These are phyloP conservation scores for Parascotia fuliginaria DNA, from an alignment of 2,888 invertebrate species.

Conservation along the genomic window DNA sequence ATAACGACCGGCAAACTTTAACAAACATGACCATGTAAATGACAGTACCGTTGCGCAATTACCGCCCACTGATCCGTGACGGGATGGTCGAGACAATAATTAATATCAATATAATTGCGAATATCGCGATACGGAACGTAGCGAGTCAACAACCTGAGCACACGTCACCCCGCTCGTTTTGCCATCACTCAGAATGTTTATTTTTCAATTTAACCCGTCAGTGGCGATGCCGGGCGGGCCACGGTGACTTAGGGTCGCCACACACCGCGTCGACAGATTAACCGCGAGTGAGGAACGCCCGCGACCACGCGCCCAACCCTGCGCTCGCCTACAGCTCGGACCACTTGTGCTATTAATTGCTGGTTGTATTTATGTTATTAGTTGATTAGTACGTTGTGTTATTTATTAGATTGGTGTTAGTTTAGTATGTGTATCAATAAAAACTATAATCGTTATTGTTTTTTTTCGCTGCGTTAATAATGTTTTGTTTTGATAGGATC, in stretches of 20 bases:
- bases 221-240: slow-evolving; percentile 57
- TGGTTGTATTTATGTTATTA: slow-evolving; percentile 42
- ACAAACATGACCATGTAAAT: slow-evolving; percentile 11
- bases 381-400: slow-evolving; percentile 44
- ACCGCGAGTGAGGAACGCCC: slow-evolving; percentile 39
- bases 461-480: slow-evolving; percentile 21
- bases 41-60: slow-evolving; percentile 33
- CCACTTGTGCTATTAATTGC: slow-evolving; percentile 38
- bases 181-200: slow-evolving; percentile 81
- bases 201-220: slow-evolving; percentile 83
- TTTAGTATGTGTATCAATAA: slow-evolving; percentile 36
- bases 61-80: slow-evolving; percentile 10
- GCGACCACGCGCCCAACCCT: slow-evolving; percentile 25
- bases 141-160: slow-evolving; percentile 69
- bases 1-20: background rate
- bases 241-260: slow-evolving; percentile 81
- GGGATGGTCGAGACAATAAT: slow-evolving; percentile 20
- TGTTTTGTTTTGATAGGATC: slow-evolving; percentile 26
- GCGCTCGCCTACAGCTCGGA: background rate
- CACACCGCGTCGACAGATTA: slow-evolving; percentile 82
- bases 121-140: slow-evolving; percentile 29
- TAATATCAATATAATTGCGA: slow-evolving; percentile 42
- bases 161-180: slow-evolving; percentile 56
- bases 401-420: slow-evolving; percentile 46
- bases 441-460: slow-evolving; percentile 28